phyloP scores from a whole-genome alignment of 92 coral and sea anemone species.

The Diadumene lineata region DNA sequence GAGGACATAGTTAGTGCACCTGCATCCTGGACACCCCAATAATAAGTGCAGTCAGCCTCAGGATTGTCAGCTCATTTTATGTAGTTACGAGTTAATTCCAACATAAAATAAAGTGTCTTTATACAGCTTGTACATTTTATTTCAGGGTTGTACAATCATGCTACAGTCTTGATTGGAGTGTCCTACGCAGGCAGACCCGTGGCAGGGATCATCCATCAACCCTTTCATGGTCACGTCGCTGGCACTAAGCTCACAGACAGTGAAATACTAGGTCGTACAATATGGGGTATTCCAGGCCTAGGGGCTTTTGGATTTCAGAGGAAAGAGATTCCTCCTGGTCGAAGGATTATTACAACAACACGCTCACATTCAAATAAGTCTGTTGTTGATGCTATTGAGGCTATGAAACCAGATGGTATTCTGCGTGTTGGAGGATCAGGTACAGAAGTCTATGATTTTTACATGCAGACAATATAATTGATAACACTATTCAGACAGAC shows the following conservation, averaged over 20 bases:
- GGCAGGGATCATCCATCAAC: conserved; percentile 96
- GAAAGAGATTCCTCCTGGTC: conserved; percentile 57
- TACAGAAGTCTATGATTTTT: too few relatives aligned
- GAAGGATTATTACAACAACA: conserved; percentile 84
- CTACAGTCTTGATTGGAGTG: conserved; percentile 91
- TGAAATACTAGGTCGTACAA: conserved; percentile 71
- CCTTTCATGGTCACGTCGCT: conserved; percentile 74
- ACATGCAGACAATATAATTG: too few relatives aligned
- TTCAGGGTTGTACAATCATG: conserved; percentile 82
- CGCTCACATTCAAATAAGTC: conserved; percentile 80
- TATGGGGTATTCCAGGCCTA: conserved; percentile 88
- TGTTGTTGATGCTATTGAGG: conserved; percentile 78
- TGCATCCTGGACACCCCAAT: too few relatives aligned
- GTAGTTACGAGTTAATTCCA: not conserved
- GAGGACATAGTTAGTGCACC: too few relatives aligned
- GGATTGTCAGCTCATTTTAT: too few relatives aligned
- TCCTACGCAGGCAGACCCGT: conserved; percentile 84
- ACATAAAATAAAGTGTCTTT: too few relatives aligned
- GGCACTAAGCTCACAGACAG: conserved; percentile 32
- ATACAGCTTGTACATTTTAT: too few relatives aligned
- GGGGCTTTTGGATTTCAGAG: conserved; percentile 87
- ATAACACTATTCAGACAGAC: too few relatives aligned
- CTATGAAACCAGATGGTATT: conserved; percentile 89
- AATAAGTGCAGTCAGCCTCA: not conserved
- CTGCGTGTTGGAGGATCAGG: conserved; percentile 82